Percentiles rank a stretch among this genome's conserved stretches.
These are phyloP conservation scores for Gymnocheta viridis DNA, from an alignment of 2,888 invertebrate species.

Conservation along the genomic window DNA sequence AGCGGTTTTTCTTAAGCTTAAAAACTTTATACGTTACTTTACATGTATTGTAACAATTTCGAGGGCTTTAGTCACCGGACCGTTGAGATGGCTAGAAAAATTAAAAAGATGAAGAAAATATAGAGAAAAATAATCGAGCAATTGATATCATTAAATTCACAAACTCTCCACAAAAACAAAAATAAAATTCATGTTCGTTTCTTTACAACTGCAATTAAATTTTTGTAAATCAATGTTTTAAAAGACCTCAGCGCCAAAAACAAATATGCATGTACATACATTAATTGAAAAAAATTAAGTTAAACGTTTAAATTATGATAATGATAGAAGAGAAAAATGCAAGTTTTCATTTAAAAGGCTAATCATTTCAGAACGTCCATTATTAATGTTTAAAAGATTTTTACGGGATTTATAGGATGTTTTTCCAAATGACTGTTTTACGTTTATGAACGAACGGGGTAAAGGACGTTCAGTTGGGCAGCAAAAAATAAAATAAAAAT, in stretches of 20 bases:
- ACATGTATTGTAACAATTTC: conserved; percentile 66
- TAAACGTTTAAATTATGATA: neutral
- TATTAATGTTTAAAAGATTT: neutral
- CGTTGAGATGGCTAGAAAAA: conserved; percentile 82
- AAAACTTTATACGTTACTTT: conserved; percentile 69
- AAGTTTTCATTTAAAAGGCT: conserved; percentile 22
- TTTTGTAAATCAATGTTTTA: neutral
- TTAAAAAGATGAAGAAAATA: conserved; percentile 70
- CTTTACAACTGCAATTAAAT: conserved; percentile 62
- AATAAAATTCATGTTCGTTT: neutral
- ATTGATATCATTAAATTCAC: conserved; percentile 21
- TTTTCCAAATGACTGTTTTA: too few species aligned
- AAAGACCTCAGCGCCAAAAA: neutral
- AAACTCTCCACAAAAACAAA: conserved; percentile 7
- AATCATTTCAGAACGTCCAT: neutral
- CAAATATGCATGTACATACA: neutral
- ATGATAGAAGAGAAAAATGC: conserved; percentile 26
- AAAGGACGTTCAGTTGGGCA: too few species aligned
- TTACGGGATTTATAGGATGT: neutral
- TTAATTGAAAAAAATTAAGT: neutral
- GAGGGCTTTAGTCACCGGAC: conserved; percentile 82
- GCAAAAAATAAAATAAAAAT: too few species aligned
- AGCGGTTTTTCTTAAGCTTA: conserved; percentile 41
- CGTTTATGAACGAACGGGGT: too few species aligned
- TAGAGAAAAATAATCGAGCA: conserved; percentile 56